Evolutionary conservation across 2,113 vertebrate genomes (phyloP).

Genomic region (Phylloscopus trochilus): DNA sequence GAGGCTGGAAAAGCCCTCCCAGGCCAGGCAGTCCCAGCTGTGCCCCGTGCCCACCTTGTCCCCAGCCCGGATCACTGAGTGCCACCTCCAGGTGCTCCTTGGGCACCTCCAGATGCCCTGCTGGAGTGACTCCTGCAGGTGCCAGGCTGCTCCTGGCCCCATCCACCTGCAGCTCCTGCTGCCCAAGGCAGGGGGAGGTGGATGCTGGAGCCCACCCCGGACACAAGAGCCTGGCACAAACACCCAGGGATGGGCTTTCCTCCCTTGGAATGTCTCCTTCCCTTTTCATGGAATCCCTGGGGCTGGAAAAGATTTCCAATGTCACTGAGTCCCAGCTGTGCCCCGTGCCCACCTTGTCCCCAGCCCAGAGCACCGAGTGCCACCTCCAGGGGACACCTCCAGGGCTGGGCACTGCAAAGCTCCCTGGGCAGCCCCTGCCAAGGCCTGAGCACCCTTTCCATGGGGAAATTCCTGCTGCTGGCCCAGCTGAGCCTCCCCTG

Average conservation of each 20-base stretch:
- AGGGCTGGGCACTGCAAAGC: too few relatives aligned
- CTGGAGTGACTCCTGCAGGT: neutral
- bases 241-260: neutral
- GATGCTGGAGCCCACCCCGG: neutral
- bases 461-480: too few relatives aligned
- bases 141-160: neutral
- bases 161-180: neutral
- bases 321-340: too few relatives aligned
- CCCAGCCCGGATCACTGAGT: neutral
- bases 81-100: neutral
- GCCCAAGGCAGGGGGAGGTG: neutral
- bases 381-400: too few relatives aligned
- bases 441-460: too few relatives aligned
- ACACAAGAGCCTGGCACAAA: neutral
- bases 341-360: too few relatives aligned
- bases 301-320: too few relatives aligned
- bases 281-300: too few relatives aligned
- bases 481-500: too few relatives aligned
- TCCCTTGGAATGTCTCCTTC: neutral
- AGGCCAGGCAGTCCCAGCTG: fast-evolving
- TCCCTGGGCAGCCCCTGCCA: too few relatives aligned
- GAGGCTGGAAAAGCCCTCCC: neutral
- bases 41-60: too few relatives aligned
- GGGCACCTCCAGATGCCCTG: neutral
- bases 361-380: too few relatives aligned